These are phyloP conservation scores for Umimayanthus kanabou DNA, from an alignment of 92 coral and sea anemone genomes.

Conservation along the genomic window DNA sequence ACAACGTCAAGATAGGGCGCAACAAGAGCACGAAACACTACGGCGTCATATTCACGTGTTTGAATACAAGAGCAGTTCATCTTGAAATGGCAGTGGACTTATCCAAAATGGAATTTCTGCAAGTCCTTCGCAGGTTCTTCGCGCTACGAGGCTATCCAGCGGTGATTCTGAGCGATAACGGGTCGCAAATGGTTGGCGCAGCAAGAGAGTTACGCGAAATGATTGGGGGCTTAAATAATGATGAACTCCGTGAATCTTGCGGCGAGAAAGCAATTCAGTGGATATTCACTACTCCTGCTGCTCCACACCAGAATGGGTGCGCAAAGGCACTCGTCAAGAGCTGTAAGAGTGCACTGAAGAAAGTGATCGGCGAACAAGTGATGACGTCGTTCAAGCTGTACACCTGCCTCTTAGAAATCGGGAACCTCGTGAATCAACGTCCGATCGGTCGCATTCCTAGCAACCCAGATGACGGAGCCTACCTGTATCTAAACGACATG, in stretches of 20 bases:
- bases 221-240: constrained; percentile 51
- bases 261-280: constrained; percentile 65
- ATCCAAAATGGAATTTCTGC: constrained; percentile 67
- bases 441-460: constrained; percentile 62
- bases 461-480: constrained; percentile 65
- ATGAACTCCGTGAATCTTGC: constrained; percentile 45
- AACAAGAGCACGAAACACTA: constrained; percentile 65
- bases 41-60: constrained; percentile 63
- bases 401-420: constrained; percentile 65
- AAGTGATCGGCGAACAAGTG: constrained; percentile 56
- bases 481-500: constrained; percentile 61
- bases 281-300: constrained; percentile 60
- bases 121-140: constrained; percentile 60
- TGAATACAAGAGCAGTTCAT: constrained; percentile 67
- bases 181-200: constrained; percentile 64
- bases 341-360: constrained; percentile 62
- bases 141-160: constrained; percentile 62
- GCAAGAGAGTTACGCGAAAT: constrained; percentile 55
- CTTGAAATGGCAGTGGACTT: constrained; percentile 60
- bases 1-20: constrained; percentile 49
- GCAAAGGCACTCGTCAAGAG: constrained; percentile 67
- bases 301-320: constrained; percentile 74
- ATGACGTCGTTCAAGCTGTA: constrained; percentile 62
- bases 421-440: constrained; percentile 71
- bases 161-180: constrained; percentile 63